These are phyloP conservation scores for Eulemur macaco DNA, from an alignment of 2,113 vertebrate genomes.

Conservation along the genomic window DNA sequence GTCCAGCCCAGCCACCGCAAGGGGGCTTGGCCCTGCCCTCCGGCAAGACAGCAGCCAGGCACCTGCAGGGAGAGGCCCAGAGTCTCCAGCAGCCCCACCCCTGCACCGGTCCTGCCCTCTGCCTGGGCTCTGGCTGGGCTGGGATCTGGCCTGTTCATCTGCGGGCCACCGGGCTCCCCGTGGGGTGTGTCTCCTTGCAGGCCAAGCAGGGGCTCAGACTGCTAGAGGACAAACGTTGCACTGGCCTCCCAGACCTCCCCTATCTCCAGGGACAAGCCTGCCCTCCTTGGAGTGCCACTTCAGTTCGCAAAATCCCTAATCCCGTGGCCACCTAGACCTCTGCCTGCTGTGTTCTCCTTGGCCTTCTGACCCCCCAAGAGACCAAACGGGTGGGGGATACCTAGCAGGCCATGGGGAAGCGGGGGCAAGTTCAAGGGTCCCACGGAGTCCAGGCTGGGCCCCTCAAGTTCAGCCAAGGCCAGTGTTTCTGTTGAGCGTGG, in stretches of 20 bases:
- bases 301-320: not conserved
- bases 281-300: not conserved
- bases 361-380: not conserved
- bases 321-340: not conserved
- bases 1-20: not conserved
- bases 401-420: not conserved
- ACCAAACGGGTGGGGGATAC: not conserved
- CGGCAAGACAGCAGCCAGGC: not conserved
- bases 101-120: not conserved
- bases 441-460: not conserved
- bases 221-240: not conserved
- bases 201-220: not conserved
- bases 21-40: not conserved
- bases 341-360: not conserved
- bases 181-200: no score
- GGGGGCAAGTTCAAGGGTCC: not conserved
- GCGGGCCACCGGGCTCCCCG: not conserved
- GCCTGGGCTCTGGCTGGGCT: not conserved
- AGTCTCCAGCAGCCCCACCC: not conserved
- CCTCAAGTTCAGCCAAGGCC: not conserved
- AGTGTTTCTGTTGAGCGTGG: not conserved
- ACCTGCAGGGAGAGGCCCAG: not conserved
- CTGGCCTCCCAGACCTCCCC: not conserved
- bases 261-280: not conserved
- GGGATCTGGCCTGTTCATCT: not conserved